Conservation (phyloP, 2,113 vertebrate genomes). For the Mixornis gularis region DNA sequence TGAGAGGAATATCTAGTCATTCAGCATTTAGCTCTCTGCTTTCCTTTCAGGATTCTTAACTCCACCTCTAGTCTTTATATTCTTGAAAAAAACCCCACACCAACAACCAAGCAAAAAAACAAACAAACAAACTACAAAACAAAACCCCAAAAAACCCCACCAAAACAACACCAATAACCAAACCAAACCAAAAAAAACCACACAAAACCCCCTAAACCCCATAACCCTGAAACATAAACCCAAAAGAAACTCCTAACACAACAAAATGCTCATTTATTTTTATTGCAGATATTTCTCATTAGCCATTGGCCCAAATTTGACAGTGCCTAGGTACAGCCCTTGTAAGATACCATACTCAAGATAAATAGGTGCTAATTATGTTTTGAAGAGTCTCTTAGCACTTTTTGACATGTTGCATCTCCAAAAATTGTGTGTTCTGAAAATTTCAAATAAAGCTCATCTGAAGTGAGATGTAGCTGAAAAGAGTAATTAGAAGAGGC, state of each 20-base stretch:
- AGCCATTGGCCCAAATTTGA: background rate
- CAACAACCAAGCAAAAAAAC: background rate
- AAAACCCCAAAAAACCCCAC: too few relatives aligned
- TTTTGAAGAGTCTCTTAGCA: constrained; percentile 37
- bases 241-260: background rate
- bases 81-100: accelerated
- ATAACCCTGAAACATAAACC: background rate
- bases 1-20: background rate
- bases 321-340: background rate
- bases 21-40: background rate
- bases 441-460: constrained; percentile 45
- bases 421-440: constrained; percentile 11
- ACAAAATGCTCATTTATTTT: background rate
- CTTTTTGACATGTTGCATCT: constrained; percentile 11
- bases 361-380: constrained; percentile 56
- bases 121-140: accelerated
- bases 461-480: constrained; percentile 35
- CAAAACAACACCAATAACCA: background rate
- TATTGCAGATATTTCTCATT: background rate
- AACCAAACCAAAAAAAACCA: background rate
- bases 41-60: background rate
- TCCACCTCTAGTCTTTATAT: background rate
- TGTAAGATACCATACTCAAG: background rate
- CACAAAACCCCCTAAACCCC: background rate
- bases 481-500: background rate